Evolutionary conservation across 1,140 invertebrate genomes (phyloP), one percentile per base, ranked within the genome.

Genomic region (Phymastichus coffea): DNA sequence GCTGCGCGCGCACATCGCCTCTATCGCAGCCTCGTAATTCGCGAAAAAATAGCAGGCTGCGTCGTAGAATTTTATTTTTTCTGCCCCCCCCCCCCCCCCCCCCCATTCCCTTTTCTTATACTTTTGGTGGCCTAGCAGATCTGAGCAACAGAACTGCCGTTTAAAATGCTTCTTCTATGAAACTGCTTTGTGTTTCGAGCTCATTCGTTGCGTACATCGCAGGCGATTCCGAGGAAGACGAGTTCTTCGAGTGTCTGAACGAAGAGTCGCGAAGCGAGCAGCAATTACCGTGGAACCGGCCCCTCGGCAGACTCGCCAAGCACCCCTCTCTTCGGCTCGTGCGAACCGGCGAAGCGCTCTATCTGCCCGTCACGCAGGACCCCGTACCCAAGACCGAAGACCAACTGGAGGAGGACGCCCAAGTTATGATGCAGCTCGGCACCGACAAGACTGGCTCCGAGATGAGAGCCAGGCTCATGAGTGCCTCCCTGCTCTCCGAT

Each of bases 371-470:
- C n/a, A 96, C 93, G 2, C 93, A 98, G 80, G 95, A 98, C 70
- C 91, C 92, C 1, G 90, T 94, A 0, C 95, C 96, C 4, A 95
- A 98, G 83, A 99, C 97, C 3, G 97, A 99, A 76, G 97, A 99
- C 79, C 91, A 96, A 76, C 74, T 98, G 40, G 91, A 97, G 68
- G 93, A 97, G 72, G 95, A 98, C 74, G 89, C 93, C 0, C 90
- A 96, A 75, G 86, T 94, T 9, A 85, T 99, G 82, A 83, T 91
- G 53, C 87, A 93, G 63, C 80, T 98, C 1, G 95, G 94, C 15
- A 88, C 91, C 10, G 88, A 93, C 66, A 87, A 90, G 17, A 87
- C 91, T 66, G 91, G 88, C 3, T 89, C 89, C 1, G 88, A 93
- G 74, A 80, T 96, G 43, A 84, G 95, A 44, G 93, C 94, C 0